Evolutionary conservation across 1,140 invertebrate genomes (phyloP), one percentile per base, ranked within the genome.

Genomic region (Drosophila pallidifrons): DNA sequence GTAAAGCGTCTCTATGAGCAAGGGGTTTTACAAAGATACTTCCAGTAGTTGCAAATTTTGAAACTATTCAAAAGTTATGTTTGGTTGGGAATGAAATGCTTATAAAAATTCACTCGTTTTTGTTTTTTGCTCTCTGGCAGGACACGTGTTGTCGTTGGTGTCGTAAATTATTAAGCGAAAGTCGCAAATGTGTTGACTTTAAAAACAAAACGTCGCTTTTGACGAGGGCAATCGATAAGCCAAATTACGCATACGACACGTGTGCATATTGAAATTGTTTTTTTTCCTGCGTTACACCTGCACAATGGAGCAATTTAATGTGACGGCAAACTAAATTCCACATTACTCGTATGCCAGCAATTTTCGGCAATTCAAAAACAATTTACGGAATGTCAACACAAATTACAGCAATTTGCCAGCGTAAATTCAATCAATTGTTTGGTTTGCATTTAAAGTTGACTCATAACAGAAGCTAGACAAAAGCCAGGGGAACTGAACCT

Each of bases 1-100:
- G 96, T 98, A 0, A 95, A 96, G 83, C 94, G 94, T n/a, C 81
- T 98, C 28, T 95, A 95, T 70, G 94, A 96, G 25, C 94, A 93
- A 58, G 97, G 97, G 20, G 93, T 95, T 86, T 89, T 95, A 15
- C 80, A 92, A 11, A 87, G 88, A 58, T 91, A 86, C 35, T 91
- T 92, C 41, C 58, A 75, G 32, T 91, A 25, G 11, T 1, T 11
- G 61, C 32, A 76, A 1, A 28, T 57, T 15, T 54, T 11, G 6
- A 13, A 35, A 28, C 28, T 5, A 45, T 15, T 54, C 46, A 3
- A 63, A 32, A 54, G 49, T 63, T 55, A 32, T 55, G 67, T 63
- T 51, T 46, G 28, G 38, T 64, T 38, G 25, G 28, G 43, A 57
- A 57, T 71, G 46, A 46, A 54, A 2, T 15, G 45, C 28, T 20